Percentiles rank a stretch among this genome's conserved stretches.
Conservation (phyloP, 2,888 invertebrate genomes). For the Hymenopus coronatus region DNA sequence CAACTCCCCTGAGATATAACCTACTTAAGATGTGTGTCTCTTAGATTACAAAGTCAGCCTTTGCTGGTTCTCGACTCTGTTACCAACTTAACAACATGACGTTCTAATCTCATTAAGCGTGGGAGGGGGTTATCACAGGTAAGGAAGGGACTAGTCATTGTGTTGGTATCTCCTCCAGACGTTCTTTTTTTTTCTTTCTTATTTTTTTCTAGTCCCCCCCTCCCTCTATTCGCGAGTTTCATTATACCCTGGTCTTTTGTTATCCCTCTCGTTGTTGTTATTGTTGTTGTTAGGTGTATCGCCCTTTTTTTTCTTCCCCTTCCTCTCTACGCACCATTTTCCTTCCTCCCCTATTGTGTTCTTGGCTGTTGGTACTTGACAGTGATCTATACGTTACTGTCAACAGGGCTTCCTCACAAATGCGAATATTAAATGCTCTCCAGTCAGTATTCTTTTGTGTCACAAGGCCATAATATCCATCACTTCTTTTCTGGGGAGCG, state of each 20-base stretch:
- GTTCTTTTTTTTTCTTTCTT: background rate
- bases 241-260: background rate
- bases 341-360: background rate
- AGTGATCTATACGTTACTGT: background rate
- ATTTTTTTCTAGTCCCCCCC: background rate
- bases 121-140: background rate
- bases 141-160: background rate
- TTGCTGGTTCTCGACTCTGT: background rate
- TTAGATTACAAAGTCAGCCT: background rate
- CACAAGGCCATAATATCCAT: background rate
- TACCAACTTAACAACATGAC: background rate
- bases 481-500: background rate
- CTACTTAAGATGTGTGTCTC: background rate
- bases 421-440: slow-evolving; percentile 2
- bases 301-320: background rate
- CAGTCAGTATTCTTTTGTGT: background rate
- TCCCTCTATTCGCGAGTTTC: background rate
- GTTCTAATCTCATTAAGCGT: background rate
- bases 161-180: background rate
- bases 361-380: background rate
- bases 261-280: background rate
- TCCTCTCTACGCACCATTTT: background rate
- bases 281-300: background rate
- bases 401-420: background rate
- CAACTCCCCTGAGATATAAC: too few species aligned